Conservation (phyloP, 2,113 vertebrate genomes). For the Morone chrysops region DNA sequence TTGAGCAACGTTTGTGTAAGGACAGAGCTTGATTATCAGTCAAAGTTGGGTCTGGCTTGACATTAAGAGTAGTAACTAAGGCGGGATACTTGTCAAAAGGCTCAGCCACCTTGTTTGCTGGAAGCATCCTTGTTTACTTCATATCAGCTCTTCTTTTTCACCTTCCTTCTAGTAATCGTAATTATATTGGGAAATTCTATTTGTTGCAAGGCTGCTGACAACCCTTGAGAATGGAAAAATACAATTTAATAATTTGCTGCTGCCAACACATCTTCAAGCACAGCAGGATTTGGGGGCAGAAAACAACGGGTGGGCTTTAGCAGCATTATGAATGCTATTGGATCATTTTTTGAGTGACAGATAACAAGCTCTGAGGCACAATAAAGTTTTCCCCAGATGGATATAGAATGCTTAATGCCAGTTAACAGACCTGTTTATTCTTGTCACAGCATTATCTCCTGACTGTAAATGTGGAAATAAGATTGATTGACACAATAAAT, state of each 20-base stretch:
- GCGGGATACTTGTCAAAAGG: constrained; percentile 27
- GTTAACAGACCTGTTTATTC: constrained; percentile 57
- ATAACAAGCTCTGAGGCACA: constrained; percentile 67
- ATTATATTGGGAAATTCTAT: constrained; percentile 75
- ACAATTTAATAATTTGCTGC: constrained; percentile 75
- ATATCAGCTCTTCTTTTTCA: constrained; percentile 51
- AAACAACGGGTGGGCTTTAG: constrained; percentile 74
- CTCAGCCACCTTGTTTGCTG: constrained; percentile 24
- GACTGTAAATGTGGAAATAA: constrained; percentile 20
- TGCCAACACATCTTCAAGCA: constrained; percentile 69
- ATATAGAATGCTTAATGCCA: constrained; percentile 28
- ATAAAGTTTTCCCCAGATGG: constrained; percentile 48
- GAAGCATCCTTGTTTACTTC: constrained; percentile 40
- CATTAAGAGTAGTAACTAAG: constrained; percentile 38
- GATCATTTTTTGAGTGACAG: constrained; percentile 77
- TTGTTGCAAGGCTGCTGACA: constrained; percentile 70
- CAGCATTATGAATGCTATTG: constrained; percentile 69
- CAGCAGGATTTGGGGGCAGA: constrained; percentile 72
- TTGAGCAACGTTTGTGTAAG: constrained; percentile 60
- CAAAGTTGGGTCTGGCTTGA: constrained; percentile 33
- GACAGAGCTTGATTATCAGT: constrained; percentile 55
- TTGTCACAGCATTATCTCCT: constrained; percentile 27
- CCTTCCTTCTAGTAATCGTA: constrained; percentile 62
- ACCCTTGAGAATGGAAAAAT: constrained; percentile 66
- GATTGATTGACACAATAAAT: constrained; percentile 18